Evolutionary conservation across 2,797 vertebrate genomes (phyloP).

Genomic region (Crenichthys baileyi): DNA sequence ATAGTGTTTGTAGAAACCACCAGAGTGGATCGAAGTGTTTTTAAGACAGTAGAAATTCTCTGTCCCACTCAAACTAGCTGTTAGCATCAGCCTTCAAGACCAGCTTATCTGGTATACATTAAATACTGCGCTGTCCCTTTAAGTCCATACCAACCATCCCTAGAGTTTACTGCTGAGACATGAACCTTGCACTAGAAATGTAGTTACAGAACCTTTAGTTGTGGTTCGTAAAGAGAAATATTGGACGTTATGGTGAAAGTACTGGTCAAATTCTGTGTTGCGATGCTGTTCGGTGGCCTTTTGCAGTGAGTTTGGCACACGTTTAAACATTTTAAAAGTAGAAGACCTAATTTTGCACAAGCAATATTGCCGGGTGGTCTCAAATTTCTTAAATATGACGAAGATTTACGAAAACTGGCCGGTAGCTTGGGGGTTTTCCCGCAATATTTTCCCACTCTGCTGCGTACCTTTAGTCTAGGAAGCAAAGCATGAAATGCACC

Average conservation of each 20-base stretch:
- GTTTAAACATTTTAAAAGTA: background rate
- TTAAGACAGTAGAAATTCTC: background rate
- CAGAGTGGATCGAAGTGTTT: background rate
- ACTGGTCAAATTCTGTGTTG: background rate
- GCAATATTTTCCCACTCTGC: constrained; percentile 13
- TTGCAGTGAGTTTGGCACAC: background rate
- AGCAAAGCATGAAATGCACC: constrained; percentile 40
- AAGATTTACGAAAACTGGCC: background rate
- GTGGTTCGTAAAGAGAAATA: background rate
- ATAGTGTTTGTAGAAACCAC: background rate
- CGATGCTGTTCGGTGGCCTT: background rate
- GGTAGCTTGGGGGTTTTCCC: background rate
- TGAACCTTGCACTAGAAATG: too few species aligned
- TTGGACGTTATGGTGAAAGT: background rate
- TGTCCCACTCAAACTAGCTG: background rate
- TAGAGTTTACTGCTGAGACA: too few species aligned
- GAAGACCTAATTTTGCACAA: background rate
- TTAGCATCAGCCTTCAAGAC: background rate
- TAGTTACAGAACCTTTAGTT: too few species aligned
- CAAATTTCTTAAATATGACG: too few species aligned
- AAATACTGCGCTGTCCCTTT: too few species aligned
- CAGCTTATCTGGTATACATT: too few species aligned
- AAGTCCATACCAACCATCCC: too few species aligned
- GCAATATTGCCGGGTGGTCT: background rate
- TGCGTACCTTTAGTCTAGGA: constrained; percentile 25